Conservation (phyloP, 2,113 vertebrate species). For the Ceyx margarethae region DNA sequence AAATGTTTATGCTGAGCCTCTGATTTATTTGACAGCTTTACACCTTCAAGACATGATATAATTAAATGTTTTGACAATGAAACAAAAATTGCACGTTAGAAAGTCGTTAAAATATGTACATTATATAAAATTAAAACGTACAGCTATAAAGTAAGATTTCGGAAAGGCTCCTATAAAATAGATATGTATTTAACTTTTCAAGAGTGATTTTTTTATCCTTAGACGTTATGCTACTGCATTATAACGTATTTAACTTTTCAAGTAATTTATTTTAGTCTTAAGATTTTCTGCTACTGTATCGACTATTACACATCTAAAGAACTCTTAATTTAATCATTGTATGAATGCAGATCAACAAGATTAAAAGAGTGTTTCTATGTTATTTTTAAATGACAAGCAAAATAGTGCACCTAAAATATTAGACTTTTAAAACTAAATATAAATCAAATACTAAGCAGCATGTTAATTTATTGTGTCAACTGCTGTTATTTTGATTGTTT, state of each 20-base stretch:
- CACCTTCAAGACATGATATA: conserved; percentile 82
- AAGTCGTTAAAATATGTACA: conserved; percentile 75
- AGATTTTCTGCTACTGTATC: conserved; percentile 19
- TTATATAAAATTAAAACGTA: conserved; percentile 73
- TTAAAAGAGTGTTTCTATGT: background rate
- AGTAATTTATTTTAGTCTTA: background rate
- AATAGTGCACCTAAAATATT: background rate
- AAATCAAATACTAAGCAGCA: background rate
- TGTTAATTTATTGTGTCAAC: background rate
- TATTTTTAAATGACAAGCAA: background rate
- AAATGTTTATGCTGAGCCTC: conserved; percentile 79
- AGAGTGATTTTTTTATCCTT: background rate
- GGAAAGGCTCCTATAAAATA: conserved; percentile 51
- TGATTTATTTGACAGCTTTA: conserved; percentile 90
- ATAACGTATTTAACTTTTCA: conserved; percentile 15
- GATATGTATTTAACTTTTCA: conserved; percentile 8
- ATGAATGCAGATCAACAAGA: background rate
- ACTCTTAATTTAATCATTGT: background rate
- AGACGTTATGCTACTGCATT: conserved; percentile 19
- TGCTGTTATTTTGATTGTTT: background rate
- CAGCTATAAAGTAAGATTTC: conserved; percentile 42
- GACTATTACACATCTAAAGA: background rate
- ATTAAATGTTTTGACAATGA: conserved; percentile 87
- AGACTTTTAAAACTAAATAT: background rate
- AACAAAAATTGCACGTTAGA: conserved; percentile 84